Percentiles rank a stretch among this genome's conserved stretches.
phyloP scores from a whole-genome alignment of 1,140 invertebrate species.

The Bombus superbus region DNA sequence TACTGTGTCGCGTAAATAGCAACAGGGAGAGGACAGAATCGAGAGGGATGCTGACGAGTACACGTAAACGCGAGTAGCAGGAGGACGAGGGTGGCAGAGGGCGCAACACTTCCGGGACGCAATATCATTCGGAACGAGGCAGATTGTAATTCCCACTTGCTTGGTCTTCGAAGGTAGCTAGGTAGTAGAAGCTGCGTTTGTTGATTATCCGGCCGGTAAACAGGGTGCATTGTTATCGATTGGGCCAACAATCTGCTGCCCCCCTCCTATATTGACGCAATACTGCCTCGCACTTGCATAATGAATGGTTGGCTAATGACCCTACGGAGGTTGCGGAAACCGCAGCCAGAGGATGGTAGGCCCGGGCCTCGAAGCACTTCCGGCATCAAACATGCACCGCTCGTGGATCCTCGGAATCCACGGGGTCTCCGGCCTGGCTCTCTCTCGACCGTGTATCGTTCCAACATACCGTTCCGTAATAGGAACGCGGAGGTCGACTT shows the following conservation, averaged over 20 bases:
- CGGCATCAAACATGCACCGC: slow-evolving; percentile 77
- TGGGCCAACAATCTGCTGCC: slow-evolving; percentile 76
- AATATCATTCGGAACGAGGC: slow-evolving; percentile 66
- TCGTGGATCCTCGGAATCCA: slow-evolving; percentile 50
- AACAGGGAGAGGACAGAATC: neutral
- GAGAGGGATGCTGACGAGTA: neutral
- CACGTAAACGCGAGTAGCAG: neutral
- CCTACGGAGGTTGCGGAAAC: slow-evolving; percentile 79
- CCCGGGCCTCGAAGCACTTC: slow-evolving; percentile 73
- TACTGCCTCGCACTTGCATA: slow-evolving; percentile 78
- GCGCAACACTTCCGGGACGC: slow-evolving; percentile 61
- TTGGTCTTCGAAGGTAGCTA: slow-evolving; percentile 65
- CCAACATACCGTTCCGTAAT: slow-evolving; percentile 20
- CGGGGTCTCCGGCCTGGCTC: slow-evolving; percentile 15
- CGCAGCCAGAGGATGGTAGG: slow-evolving; percentile 71
- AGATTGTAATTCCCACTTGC: slow-evolving; percentile 70
- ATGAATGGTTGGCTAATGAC: slow-evolving; percentile 80
- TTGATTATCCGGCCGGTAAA: slow-evolving; percentile 78
- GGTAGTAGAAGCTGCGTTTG: slow-evolving; percentile 70
- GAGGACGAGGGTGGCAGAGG: neutral
- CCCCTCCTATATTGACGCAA: slow-evolving; percentile 76
- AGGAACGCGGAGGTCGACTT: slow-evolving; percentile 42
- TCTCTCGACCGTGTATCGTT: slow-evolving; percentile 40
- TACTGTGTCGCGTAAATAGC: neutral
- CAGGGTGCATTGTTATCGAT: slow-evolving; percentile 78